Conservation (phyloP, 2,113 vertebrate species). For the Phalacrocorax aristotelis region DNA sequence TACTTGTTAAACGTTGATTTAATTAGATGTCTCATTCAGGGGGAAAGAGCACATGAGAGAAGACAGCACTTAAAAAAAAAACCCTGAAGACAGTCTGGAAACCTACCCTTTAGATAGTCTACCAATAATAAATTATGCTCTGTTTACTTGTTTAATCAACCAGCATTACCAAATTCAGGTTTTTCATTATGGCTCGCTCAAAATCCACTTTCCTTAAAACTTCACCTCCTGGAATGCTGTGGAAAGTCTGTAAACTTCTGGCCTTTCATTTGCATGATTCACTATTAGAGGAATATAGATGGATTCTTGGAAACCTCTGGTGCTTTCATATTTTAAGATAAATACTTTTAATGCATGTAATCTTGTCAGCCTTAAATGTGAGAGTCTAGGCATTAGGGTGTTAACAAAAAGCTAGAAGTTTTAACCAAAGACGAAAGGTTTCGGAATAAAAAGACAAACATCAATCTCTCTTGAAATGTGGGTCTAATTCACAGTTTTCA, state of each 20-base stretch:
- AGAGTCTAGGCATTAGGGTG: background rate
- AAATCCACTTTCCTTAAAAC: background rate
- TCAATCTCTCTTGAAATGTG: background rate
- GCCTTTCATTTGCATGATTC: background rate
- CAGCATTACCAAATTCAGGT: fast-evolving
- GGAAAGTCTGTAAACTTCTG: background rate
- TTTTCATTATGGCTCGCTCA: background rate
- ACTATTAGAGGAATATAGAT: background rate
- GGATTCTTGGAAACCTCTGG: background rate
- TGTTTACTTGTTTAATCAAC: background rate
- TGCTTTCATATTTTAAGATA: background rate
- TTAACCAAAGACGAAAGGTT: background rate
- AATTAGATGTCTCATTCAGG: background rate
- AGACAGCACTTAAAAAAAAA: background rate
- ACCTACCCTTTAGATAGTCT: background rate
- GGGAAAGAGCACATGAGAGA: background rate
- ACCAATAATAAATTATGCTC: background rate
- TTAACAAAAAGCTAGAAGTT: background rate
- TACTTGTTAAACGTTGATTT: background rate
- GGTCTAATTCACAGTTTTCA: background rate
- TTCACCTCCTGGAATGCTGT: background rate
- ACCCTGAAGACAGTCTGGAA: background rate
- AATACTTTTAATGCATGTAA: background rate
- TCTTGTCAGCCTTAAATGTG: background rate
- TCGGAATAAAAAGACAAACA: background rate